Evolutionary conservation across 2,113 vertebrate genomes (phyloP).

Genomic region (Taurulus bubalis): DNA sequence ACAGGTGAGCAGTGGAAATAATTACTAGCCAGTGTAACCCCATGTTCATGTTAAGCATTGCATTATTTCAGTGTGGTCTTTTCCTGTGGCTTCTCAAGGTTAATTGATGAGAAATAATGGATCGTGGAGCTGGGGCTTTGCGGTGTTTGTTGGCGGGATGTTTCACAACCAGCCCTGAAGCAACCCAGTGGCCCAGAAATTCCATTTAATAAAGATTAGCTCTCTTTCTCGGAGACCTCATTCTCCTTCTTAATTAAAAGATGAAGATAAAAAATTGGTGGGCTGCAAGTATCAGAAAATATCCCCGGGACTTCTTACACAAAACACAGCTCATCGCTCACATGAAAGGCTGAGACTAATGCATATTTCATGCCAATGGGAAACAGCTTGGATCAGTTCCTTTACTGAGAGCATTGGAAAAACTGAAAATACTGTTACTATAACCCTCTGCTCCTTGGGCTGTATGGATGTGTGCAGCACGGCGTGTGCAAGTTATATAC

Average conservation of each 20-base stretch:
- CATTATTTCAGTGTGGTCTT: slow-evolving; percentile 54
- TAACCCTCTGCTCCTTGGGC: slow-evolving; percentile 59
- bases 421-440: slow-evolving; percentile 58
- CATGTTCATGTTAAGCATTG: slow-evolving; percentile 10
- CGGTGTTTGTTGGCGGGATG: slow-evolving; percentile 57
- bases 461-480: slow-evolving; percentile 47
- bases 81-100: slow-evolving; percentile 62
- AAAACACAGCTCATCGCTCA: slow-evolving; percentile 69
- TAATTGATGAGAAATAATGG: slow-evolving; percentile 76
- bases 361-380: slow-evolving; percentile 80
- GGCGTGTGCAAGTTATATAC: slow-evolving; percentile 10
- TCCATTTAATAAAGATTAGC: slow-evolving; percentile 86
- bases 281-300: slow-evolving; percentile 74
- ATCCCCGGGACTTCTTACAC: slow-evolving; percentile 74
- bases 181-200: slow-evolving; percentile 80
- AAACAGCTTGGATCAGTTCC: slow-evolving; percentile 78
- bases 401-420: slow-evolving; percentile 46
- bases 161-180: slow-evolving; percentile 75
- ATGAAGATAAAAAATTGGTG: slow-evolving; percentile 78
- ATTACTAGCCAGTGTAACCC: slow-evolving; percentile 42
- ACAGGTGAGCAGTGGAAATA: slow-evolving; percentile 59
- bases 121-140: slow-evolving; percentile 43
- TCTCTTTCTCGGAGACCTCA: slow-evolving; percentile 76
- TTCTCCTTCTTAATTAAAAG: slow-evolving; percentile 83
- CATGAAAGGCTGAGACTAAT: slow-evolving; percentile 80